These are phyloP conservation scores for Leptinotarsa tumamoca DNA, from an alignment of 2,888 invertebrate species.

Conservation along the genomic window DNA sequence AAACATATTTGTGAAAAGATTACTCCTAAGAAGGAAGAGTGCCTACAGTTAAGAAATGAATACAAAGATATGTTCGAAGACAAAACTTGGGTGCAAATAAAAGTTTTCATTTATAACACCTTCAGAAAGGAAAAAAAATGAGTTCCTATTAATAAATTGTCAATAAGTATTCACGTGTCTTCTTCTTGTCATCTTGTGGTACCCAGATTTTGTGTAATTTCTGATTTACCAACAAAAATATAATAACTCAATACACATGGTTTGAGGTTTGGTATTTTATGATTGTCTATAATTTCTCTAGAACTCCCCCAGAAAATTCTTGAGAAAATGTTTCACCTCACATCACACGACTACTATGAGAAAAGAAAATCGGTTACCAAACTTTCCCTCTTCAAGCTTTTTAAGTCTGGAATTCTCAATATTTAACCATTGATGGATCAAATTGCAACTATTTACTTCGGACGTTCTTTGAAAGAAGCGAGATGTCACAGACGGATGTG, in stretches of 20 bases:
- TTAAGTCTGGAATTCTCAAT: too few relatives aligned
- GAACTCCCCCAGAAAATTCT: background rate
- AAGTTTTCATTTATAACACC: constrained; percentile 36
- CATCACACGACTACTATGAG: background rate
- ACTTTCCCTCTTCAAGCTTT: too few relatives aligned
- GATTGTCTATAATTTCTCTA: background rate
- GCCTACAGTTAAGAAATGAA: constrained; percentile 26
- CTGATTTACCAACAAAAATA: constrained; percentile 1
- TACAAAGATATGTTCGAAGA: background rate
- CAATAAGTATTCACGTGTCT: constrained; percentile 3
- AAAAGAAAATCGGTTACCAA: too few relatives aligned
- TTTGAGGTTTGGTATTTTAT: background rate
- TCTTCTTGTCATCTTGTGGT: constrained; percentile 4
- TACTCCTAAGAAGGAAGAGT: constrained; percentile 37
- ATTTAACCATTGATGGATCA: too few relatives aligned
- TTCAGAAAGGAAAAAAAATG: constrained; percentile 24
- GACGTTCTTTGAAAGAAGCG: too few relatives aligned
- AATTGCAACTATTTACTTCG: too few relatives aligned
- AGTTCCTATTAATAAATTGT: constrained; percentile 2
- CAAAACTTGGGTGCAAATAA: constrained; percentile 39
- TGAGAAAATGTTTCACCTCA: background rate
- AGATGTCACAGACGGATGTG: too few relatives aligned
- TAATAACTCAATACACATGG: background rate
- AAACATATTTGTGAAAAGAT: constrained; percentile 36
- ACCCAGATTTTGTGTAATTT: background rate